These are phyloP conservation scores for Nannospalax galili DNA, from an alignment of 2,113 vertebrate genomes.

Conservation along the genomic window DNA sequence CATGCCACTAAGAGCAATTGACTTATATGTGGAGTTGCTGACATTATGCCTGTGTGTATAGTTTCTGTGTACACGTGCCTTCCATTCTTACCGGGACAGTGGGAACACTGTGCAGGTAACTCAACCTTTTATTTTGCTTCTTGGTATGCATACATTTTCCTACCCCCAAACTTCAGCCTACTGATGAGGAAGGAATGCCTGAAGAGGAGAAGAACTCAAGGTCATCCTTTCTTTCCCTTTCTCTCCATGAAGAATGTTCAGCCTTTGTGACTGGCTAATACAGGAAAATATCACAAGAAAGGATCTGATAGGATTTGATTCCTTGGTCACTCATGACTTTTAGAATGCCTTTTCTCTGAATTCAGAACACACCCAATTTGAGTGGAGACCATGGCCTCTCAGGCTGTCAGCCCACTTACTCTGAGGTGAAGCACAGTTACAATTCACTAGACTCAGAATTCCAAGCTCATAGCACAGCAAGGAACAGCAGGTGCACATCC, in stretches of 20 bases:
- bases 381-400: neutral
- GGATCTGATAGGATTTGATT: neutral
- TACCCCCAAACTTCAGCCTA: neutral
- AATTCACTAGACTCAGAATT: neutral
- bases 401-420: neutral
- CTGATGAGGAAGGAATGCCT: neutral
- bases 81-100: neutral
- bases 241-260: neutral
- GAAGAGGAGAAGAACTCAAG: too few relatives aligned
- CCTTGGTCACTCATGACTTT: neutral
- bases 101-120: neutral
- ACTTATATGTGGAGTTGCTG: neutral
- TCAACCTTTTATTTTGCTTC: constrained; percentile 34
- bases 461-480: neutral
- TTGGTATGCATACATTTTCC: neutral
- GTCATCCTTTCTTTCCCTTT: neutral
- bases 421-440: neutral
- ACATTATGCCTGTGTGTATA: too few relatives aligned
- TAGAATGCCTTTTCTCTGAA: constrained; percentile 16
- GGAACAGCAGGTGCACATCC: neutral
- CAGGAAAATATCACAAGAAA: neutral
- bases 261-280: neutral
- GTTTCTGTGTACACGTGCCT: too few relatives aligned
- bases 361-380: constrained; percentile 11
- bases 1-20: neutral